Base-by-base conservation (phyloP, 2,113 vertebrate genomes). In the Oncorhynchus mykiss region DNA sequence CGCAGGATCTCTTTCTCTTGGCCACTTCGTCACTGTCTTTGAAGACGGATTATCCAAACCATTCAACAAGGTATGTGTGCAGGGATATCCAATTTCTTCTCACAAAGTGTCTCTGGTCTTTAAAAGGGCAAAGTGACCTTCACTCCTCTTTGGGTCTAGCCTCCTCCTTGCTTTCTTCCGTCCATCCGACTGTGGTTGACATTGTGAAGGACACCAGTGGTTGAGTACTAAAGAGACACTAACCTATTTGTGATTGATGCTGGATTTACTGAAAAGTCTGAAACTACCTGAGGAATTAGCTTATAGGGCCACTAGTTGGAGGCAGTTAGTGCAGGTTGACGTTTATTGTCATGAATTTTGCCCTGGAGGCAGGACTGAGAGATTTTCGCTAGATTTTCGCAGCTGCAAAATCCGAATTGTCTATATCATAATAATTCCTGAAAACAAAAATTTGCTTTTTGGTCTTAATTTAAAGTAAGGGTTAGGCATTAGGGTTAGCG, bases 1-100 rank as follows among this genome's bases (percentile, higher is more conserved):
- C 81, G 0, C 85, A 91, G 87, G 85, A 82, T 75, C 76, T 78
- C 73, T 67, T 6, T 79, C 71, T 69, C 27, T 67, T 74, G 65
- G 9, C 16, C 79, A 9, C 29, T 74, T 86, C 78, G 9, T 78
- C 75, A 25, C 69, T 72, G 68, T 76, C 73, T 65, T 76, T 48
- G 22, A 70, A 70, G 68, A 72, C 62, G 76, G 70, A 69, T 45
- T 76, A 67, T 70, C 73, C 70, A 70, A 9, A 22, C 16, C 1
- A 24, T 76, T 18, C 70, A 71, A 70, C 67, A 77, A 88, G 87
- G 84, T 90, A 87, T 8, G 24, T 48, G 18, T 34, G 3, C 25
- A 12, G 65, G 11, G 3, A 24, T 49, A 25, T 74, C 3, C 4
- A 74, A n/a, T 68, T 76, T 77, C 51, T 6, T 54, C 71, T 59